Conservation (phyloP, 2,113 vertebrate species). For the human region GRCh38 chr4:123472001-123472500, state of each 20-base stretch:
- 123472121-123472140: not conserved
- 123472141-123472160: not conserved
- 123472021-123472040: not conserved
- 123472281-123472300: not conserved
- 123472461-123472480: not conserved
- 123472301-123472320: not conserved
- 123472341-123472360: not conserved
- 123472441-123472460: not conserved
- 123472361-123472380: not conserved
- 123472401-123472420: not conserved
- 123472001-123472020: not conserved
- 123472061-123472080: not conserved
- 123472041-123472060: not conserved
- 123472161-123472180: not conserved
- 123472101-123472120: not conserved
- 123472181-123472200: not conserved
- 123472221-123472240: not conserved
- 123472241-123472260: not conserved
- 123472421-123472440: not conserved
- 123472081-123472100: not conserved
- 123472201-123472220: not conserved
- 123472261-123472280: not conserved
- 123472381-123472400: not conserved
- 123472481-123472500: not conserved
- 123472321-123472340: not conserved